Evolutionary conservation across 2,888 invertebrate genomes (phyloP).

Genomic region (Peribatodes rhomboidaria): DNA sequence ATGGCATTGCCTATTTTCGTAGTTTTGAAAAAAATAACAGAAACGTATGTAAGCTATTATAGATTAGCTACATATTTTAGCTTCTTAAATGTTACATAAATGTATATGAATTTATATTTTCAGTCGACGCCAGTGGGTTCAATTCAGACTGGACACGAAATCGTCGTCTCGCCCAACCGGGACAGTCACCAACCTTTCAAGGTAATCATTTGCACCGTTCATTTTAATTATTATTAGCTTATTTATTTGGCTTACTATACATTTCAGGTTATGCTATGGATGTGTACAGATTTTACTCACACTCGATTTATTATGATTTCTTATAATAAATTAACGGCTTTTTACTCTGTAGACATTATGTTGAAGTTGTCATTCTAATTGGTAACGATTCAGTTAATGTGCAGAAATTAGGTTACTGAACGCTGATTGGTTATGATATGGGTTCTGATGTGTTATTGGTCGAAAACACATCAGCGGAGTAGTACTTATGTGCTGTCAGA

Average conservation of each 20-base stretch:
- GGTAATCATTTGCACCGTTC: slow-evolving; percentile 75
- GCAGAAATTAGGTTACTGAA: neutral
- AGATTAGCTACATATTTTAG: neutral
- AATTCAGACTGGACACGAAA: slow-evolving; percentile 96
- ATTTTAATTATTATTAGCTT: neutral
- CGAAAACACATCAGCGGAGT: neutral
- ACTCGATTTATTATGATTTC: neutral
- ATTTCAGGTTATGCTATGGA: slow-evolving; percentile 8
- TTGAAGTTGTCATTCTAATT: neutral
- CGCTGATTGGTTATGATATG: neutral
- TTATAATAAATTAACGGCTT: neutral
- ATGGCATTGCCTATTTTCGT: neutral
- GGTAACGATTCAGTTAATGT: neutral
- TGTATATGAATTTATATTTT: slow-evolving; percentile 57
- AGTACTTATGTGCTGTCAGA: neutral
- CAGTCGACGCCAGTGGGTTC: slow-evolving; percentile 98
- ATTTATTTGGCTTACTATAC: neutral
- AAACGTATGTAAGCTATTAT: slow-evolving; percentile 1
- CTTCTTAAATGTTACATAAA: neutral
- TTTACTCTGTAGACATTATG: neutral
- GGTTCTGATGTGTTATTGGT: neutral
- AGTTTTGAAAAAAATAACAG: neutral
- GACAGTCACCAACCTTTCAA: slow-evolving; percentile 94
- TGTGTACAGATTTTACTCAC: slow-evolving; percentile 24
- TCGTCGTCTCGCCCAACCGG: slow-evolving; percentile 95